phyloP scores from a whole-genome alignment of 2,113 vertebrate genomes.

The Lepus americanus region DNA sequence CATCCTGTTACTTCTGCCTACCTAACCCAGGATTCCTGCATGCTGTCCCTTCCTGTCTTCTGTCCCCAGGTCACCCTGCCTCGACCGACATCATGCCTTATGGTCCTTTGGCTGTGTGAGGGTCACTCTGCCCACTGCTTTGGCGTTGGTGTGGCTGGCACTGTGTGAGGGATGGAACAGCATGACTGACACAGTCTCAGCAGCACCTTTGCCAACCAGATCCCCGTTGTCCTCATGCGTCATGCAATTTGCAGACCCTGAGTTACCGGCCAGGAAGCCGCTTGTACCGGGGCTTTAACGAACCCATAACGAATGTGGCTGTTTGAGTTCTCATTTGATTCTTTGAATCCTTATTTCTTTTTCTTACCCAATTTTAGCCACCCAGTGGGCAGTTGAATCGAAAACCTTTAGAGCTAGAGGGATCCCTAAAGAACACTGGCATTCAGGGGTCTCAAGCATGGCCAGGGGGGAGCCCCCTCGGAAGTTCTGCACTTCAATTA shows the following conservation, averaged over 20 bases:
- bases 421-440: not conserved
- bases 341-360: conserved; percentile 39
- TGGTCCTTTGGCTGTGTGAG: not conserved
- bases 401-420: not conserved
- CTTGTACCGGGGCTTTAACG: not conserved
- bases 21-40: not conserved
- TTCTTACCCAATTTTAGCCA: conserved; percentile 34
- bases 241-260: not conserved
- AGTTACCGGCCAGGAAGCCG: not conserved
- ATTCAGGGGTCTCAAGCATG: not conserved
- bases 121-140: not conserved
- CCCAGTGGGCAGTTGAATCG: not conserved
- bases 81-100: not conserved
- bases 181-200: not conserved
- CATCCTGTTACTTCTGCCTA: not conserved
- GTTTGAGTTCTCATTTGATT: not conserved
- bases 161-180: not conserved
- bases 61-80: not conserved
- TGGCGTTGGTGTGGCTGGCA: not conserved
- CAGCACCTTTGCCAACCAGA: not conserved
- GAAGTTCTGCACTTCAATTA: not conserved
- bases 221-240: not conserved
- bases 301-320: not conserved
- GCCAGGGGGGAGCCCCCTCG: not conserved
- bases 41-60: not conserved